Evolutionary conservation across 2,888 invertebrate species (phyloP).

Genomic region (Empis stercorea): DNA sequence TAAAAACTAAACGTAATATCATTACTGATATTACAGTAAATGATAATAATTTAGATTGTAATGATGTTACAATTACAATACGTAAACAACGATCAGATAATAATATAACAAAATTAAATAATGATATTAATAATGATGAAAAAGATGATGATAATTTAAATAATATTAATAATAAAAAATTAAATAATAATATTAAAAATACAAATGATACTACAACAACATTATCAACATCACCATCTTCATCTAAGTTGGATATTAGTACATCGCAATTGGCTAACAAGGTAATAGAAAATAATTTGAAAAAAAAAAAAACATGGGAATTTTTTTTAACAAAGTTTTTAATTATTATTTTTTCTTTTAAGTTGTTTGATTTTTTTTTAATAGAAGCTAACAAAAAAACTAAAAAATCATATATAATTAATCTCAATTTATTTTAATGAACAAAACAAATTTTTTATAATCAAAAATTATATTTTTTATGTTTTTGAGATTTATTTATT

Average conservation of each 20-base stretch:
- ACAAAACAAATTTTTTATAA: too few species aligned
- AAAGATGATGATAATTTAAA: not conserved
- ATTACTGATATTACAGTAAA: too few species aligned
- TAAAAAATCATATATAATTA: too few species aligned
- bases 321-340: not conserved
- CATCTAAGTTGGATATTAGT: constrained; percentile 9
- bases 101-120: not conserved
- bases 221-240: constrained; percentile 6
- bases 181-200: not conserved
- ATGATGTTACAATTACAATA: constrained; percentile 3
- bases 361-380: not conserved
- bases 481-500: too few species aligned
- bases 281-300: constrained; percentile 10
- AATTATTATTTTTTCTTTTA: not conserved
- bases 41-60: constrained; percentile 10
- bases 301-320: not conserved
- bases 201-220: not conserved
- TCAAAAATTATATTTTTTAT: too few species aligned
- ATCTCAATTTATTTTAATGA: too few species aligned
- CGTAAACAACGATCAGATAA: constrained; percentile 21
- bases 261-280: constrained; percentile 11
- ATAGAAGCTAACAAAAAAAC: too few species aligned
- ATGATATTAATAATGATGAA: not conserved
- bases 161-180: not conserved
- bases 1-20: constrained; percentile 11